phyloP scores from a whole-genome alignment of 2,113 vertebrate genomes.

The Pavo muticus region DNA sequence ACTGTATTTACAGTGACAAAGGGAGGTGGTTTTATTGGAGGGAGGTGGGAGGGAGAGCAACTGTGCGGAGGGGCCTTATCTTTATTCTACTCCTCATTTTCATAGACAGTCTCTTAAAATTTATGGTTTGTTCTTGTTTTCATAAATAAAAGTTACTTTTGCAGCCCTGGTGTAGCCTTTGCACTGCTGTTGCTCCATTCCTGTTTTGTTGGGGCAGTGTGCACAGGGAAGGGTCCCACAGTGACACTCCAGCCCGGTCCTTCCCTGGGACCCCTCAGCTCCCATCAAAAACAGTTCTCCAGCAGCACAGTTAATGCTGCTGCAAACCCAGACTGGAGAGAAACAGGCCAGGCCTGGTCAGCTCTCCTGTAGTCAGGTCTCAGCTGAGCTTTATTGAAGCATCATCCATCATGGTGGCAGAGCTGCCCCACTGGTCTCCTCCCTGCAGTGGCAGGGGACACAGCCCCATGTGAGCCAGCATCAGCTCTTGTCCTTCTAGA shows the following conservation, averaged over 20 bases:
- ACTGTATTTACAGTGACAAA: not conserved
- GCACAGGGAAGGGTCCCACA: not conserved
- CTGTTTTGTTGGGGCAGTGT: fast-evolving
- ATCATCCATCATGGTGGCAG: not conserved
- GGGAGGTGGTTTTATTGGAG: not conserved
- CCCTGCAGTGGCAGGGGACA: fast-evolving
- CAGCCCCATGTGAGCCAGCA: not conserved
- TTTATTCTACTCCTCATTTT: fast-evolving
- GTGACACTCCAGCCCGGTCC: not conserved
- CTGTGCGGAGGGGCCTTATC: fast-evolving
- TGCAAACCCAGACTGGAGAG: fast-evolving
- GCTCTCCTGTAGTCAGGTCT: fast-evolving
- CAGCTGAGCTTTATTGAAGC: conserved; percentile 45
- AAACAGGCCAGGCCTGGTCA: fast-evolving
- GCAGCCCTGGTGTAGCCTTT: not conserved
- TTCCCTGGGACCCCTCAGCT: fast-evolving
- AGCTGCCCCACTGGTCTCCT: not conserved
- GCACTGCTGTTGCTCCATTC: fast-evolving
- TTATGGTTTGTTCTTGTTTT: fast-evolving
- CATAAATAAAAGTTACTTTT: not conserved
- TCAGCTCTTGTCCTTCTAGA: not conserved
- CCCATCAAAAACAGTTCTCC: fast-evolving
- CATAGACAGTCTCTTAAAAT: fast-evolving
- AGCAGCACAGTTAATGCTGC: fast-evolving
- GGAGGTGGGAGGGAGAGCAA: not conserved